Evolutionary conservation across 2,113 vertebrate species (phyloP).

Genomic region (Myodes glareolus): DNA sequence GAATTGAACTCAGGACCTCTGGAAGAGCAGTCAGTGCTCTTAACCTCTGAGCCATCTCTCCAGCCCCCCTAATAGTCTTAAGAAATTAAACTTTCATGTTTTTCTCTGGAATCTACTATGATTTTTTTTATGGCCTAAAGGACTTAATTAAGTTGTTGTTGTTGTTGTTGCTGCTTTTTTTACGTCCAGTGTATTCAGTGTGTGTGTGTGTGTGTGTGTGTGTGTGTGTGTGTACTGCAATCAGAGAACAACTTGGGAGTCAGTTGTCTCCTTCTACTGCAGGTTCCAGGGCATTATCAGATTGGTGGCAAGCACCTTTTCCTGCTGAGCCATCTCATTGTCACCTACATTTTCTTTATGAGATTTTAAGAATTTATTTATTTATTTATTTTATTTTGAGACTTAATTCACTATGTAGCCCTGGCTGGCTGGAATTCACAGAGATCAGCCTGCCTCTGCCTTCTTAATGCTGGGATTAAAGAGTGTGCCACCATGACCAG

Average conservation of each 20-base stretch:
- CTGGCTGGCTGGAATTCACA: neutral
- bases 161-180: neutral
- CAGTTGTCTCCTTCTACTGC: neutral
- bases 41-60: too few relatives aligned
- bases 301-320: neutral
- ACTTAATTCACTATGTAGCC: neutral
- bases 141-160: neutral
- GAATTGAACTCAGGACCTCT: too few relatives aligned
- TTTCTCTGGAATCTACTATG: neutral
- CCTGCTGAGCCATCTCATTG: neutral
- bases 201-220: neutral
- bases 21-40: too few relatives aligned
- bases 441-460: neutral
- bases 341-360: neutral
- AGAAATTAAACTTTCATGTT: neutral
- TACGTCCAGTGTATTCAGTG: neutral
- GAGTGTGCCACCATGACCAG: fast-evolving
- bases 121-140: conserved; percentile 47
- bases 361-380: neutral
- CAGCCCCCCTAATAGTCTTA: conserved; percentile 51
- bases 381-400: neutral
- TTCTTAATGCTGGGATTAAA: neutral
- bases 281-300: neutral
- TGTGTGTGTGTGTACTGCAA: neutral
- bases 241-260: neutral